phyloP scores from a whole-genome alignment of 1,140 invertebrate genomes.

The Ceratitis capitata region DNA sequence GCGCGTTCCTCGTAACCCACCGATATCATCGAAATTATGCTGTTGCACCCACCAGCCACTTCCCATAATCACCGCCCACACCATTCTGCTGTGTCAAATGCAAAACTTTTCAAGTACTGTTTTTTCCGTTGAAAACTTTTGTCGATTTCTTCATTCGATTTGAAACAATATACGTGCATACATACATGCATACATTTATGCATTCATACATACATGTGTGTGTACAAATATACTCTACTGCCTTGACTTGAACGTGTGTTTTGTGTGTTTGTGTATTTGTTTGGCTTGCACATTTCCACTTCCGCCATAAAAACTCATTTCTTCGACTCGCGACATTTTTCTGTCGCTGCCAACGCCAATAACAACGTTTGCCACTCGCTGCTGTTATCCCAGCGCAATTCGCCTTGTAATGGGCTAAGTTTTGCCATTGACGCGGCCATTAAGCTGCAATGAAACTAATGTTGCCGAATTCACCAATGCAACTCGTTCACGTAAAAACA shows the following conservation, averaged over 20 bases:
- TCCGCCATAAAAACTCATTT: constrained; percentile 16
- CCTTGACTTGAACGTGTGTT: neutral
- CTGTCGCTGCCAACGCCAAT: neutral
- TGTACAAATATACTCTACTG: neutral
- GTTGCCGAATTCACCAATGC: constrained; percentile 8
- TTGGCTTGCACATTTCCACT: neutral
- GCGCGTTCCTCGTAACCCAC: neutral
- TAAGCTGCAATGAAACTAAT: constrained; percentile 44
- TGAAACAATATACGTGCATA: neutral
- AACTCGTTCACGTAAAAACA: neutral
- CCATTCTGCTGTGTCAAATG: neutral
- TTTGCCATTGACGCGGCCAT: constrained; percentile 46
- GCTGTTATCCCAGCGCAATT: neutral
- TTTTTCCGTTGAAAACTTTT: constrained; percentile 35
- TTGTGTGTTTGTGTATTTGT: constrained; percentile 10
- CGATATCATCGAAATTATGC: neutral
- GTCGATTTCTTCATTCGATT: constrained; percentile 14
- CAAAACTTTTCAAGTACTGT: neutral
- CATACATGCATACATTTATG: neutral
- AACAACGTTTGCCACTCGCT: neutral
- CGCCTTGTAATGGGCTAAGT: constrained; percentile 43
- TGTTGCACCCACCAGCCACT: neutral
- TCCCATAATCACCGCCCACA: neutral
- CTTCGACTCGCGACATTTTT: neutral
- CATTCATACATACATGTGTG: neutral